These are phyloP conservation scores for Bombus confusus DNA, from an alignment of 1,140 invertebrate species.

Conservation along the genomic window DNA sequence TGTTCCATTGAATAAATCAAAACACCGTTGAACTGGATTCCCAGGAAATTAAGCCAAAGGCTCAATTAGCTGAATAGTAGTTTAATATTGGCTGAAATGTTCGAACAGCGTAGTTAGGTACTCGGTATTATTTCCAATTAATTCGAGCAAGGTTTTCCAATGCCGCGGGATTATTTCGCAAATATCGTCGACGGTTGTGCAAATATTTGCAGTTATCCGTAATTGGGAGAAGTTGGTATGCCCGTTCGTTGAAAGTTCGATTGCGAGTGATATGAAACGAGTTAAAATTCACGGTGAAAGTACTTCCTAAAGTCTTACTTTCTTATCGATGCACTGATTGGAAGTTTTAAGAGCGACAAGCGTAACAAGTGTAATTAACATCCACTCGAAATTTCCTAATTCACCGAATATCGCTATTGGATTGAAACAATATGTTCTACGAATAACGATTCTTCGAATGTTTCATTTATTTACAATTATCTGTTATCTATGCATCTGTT, in stretches of 20 bases:
- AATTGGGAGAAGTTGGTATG: neutral
- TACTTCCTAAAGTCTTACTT: constrained; percentile 34
- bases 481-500: too few species aligned
- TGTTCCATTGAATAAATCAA: neutral
- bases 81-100: neutral
- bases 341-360: constrained; percentile 8
- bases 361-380: constrained; percentile 14
- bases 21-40: too few species aligned
- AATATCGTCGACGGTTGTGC: neutral
- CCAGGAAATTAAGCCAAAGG: neutral
- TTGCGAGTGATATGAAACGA: constrained; percentile 40
- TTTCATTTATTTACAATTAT: neutral
- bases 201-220: constrained; percentile 6
- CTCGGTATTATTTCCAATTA: neutral
- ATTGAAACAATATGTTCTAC: neutral
- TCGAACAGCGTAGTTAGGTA: neutral
- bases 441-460: neutral
- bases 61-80: neutral
- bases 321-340: constrained; percentile 36
- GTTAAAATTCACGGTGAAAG: constrained; percentile 47
- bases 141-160: neutral
- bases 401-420: neutral
- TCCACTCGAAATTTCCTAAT: neutral
- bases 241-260: constrained; percentile 19
- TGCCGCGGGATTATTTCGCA: constrained; percentile 5